These are phyloP conservation scores for Nowickia ferox DNA, from an alignment of 2,888 invertebrate species.

Conservation along the genomic window DNA sequence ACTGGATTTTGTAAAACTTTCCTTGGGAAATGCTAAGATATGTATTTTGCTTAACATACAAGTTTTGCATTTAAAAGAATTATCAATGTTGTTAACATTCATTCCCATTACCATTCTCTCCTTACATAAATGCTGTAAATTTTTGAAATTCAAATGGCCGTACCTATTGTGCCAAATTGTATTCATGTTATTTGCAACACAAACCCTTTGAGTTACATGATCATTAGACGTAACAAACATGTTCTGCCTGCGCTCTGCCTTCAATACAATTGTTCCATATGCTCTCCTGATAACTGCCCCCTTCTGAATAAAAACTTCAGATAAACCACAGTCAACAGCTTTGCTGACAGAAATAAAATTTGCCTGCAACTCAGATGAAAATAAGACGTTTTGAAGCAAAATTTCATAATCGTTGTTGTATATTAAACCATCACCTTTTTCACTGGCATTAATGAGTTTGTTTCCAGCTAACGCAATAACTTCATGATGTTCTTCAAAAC, in stretches of 20 bases:
- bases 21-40: too few species aligned
- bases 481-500: not conserved
- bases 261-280: too few species aligned
- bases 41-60: too few species aligned
- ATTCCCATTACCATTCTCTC: constrained; percentile 2
- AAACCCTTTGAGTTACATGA: too few species aligned
- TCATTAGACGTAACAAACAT: too few species aligned
- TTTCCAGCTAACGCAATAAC: constrained; percentile 33
- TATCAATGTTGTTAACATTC: not conserved
- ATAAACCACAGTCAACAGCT: too few species aligned
- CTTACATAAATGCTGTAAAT: constrained; percentile 20
- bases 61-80: not conserved
- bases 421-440: too few species aligned
- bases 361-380: not conserved
- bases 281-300: too few species aligned
- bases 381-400: constrained; percentile 21
- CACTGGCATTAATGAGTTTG: constrained; percentile 2
- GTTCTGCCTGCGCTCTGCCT: too few species aligned
- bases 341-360: too few species aligned
- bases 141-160: constrained; percentile 52
- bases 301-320: too few species aligned
- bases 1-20: not conserved
- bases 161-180: not conserved
- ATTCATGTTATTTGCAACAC: too few species aligned
- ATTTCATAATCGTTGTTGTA: constrained; percentile 39